Percentiles rank a stretch among this genome's conserved stretches.
Evolutionary conservation across 2,888 invertebrate species (phyloP).

Genomic region (Conomelus anceps): DNA sequence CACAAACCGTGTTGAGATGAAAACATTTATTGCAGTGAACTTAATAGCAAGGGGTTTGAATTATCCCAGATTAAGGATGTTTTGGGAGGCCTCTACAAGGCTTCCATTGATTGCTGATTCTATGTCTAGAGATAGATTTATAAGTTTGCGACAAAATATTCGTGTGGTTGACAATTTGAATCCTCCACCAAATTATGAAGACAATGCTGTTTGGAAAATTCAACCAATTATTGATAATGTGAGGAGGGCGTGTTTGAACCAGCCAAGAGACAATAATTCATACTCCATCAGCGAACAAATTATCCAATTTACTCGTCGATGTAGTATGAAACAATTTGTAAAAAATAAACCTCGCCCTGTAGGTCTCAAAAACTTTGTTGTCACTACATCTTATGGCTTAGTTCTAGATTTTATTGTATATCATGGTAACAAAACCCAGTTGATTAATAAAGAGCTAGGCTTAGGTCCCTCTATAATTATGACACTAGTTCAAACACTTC

Average conservation of each 20-base stretch:
- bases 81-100: not conserved
- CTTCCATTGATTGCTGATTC: not conserved
- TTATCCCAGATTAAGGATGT: not conserved
- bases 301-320: not conserved
- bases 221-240: conserved; percentile 14
- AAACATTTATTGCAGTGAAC: not conserved
- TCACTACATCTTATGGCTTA: not conserved
- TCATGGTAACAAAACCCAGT: not conserved
- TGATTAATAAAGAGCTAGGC: not conserved
- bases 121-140: not conserved
- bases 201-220: conserved; percentile 16
- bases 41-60: not conserved
- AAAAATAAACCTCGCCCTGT: not conserved
- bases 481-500: not conserved
- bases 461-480: not conserved
- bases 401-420: not conserved
- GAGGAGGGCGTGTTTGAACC: not conserved
- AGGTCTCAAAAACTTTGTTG: not conserved
- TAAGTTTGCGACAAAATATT: conserved; percentile 1
- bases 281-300: conserved; percentile 10
- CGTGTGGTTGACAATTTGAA: not conserved
- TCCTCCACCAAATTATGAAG: not conserved
- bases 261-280: not conserved
- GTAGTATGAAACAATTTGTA: not conserved
- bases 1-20: not conserved